Evolutionary conservation across 2,113 vertebrate genomes (phyloP), one percentile per base, ranked within the genome.

Genomic region (Saguinus imperator): DNA sequence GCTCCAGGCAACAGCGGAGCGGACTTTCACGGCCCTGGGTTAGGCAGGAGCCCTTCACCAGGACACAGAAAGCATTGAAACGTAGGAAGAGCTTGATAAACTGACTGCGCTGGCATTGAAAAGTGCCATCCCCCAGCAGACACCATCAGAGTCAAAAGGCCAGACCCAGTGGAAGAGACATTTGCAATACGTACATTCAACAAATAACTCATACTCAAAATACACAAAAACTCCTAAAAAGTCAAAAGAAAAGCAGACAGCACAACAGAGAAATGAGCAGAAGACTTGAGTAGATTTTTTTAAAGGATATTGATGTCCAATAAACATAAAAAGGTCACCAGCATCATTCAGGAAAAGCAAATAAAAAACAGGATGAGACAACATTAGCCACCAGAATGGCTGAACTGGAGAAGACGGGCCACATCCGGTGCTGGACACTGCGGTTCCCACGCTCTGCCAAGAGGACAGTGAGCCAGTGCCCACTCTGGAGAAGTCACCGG

Each of bases 401-500:
- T 8, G 18, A 4, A 1, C 45, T 4, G 18, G n/a, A 32, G 25
- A 76, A 25, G 23, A 35, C 1, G 1, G 37, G 50, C 45, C 4
- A 3, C 0, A 1, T 32, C 32, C 12, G 4, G 11, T 4, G 29
- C 35, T 12, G 70, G 70, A 25, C 1, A 1, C 23, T 2, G 18
- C 40, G 2, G 10, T 10, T 37, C 37, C n/a, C 40, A 8, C 4
- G 1, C 23, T 2, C 10, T 20, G 3, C 1, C 0, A 18, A 14
- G 8, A 4, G 16, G 3, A 21, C 10, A 4, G 3, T 10, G 8
- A 20, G 16, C 4, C 3, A 17, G 64, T 10, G 2, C 10, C 18
- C 8, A 1, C 32, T 25, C 0, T 14, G 48, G 29, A 37, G 23
- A 55, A 5, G 61, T 27, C 61, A 64, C 61, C 4, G 2, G 27